These are phyloP conservation scores for Hypotaenidia okinawae DNA, from an alignment of 2,797 vertebrate genomes.

Conservation along the genomic window DNA sequence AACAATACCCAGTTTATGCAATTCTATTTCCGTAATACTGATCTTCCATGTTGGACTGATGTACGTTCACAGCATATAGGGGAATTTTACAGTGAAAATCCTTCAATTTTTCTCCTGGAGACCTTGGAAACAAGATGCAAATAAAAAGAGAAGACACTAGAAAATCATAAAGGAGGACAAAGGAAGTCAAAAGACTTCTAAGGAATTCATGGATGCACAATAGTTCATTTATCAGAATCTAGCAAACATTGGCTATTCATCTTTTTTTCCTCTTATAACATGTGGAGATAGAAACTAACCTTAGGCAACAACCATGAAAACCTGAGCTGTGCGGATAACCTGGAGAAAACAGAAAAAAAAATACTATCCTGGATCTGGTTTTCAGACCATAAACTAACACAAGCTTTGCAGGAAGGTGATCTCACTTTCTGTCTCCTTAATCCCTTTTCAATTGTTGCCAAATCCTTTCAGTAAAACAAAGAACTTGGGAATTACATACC, in stretches of 20 bases:
- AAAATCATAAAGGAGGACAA: background rate
- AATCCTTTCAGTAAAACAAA: background rate
- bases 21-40: background rate
- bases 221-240: background rate
- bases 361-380: background rate
- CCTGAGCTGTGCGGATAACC: background rate
- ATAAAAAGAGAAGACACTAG: background rate
- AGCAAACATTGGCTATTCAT: background rate
- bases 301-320: background rate
- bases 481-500: background rate
- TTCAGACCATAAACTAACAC: background rate
- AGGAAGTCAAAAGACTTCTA: background rate
- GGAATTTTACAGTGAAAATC: background rate
- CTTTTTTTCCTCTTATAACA: background rate
- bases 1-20: background rate
- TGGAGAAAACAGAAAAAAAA: background rate
- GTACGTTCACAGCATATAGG: background rate
- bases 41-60: background rate
- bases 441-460: background rate
- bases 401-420: background rate
- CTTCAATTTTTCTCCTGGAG: background rate
- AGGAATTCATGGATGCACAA: background rate
- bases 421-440: background rate
- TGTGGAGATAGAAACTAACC: background rate
- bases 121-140: background rate